phyloP scores from a whole-genome alignment of 2,797 vertebrate species.

The Coendou prehensilis region DNA sequence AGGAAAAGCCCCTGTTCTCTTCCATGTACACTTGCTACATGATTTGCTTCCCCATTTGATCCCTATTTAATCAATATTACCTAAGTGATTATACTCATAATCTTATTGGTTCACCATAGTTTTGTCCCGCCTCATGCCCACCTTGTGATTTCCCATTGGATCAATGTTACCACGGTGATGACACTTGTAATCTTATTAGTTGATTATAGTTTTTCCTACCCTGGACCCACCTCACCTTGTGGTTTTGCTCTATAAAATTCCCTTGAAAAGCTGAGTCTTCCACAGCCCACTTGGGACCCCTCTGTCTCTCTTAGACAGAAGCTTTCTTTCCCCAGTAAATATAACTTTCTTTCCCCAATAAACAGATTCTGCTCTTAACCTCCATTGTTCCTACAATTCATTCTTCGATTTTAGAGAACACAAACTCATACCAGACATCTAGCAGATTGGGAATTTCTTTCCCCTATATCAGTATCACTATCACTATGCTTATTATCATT shows the following conservation, averaged over 20 bases:
- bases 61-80: not conserved
- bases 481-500: conserved; percentile 39
- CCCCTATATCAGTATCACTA: not conserved
- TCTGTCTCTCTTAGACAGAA: not conserved
- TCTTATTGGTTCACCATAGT: not conserved
- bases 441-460: not conserved
- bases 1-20: not conserved
- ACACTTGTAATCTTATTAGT: not conserved
- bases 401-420: not conserved
- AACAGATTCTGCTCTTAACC: not conserved
- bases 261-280: not conserved
- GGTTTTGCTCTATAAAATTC: not conserved
- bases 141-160: not conserved
- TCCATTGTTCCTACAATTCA: not conserved
- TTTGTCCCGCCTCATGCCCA: not conserved
- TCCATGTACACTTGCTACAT: not conserved
- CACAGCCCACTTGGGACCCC: not conserved
- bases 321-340: not conserved
- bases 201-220: not conserved
- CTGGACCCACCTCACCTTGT: not conserved
- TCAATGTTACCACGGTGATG: not conserved
- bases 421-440: not conserved
- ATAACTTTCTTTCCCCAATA: not conserved
- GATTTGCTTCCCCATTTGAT: not conserved
- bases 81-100: not conserved